phyloP scores from a whole-genome alignment of 2,797 vertebrate species.

The Melanogrammus aeglefinus region DNA sequence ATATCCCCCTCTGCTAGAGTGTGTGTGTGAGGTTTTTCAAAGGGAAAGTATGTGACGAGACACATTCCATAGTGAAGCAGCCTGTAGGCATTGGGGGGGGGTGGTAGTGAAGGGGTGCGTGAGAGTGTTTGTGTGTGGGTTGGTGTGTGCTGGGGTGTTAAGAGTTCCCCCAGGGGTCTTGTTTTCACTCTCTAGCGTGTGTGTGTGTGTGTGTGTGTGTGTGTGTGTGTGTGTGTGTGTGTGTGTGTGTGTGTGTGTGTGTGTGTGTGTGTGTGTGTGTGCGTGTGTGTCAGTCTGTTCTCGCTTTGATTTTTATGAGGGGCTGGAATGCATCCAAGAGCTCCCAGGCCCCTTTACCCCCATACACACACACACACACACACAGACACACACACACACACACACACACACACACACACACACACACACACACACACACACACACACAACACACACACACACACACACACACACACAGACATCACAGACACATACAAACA shows the following conservation, averaged over 20 bases:
- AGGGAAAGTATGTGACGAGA: constrained; percentile 50
- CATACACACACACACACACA: no score
- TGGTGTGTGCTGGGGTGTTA: constrained; percentile 39
- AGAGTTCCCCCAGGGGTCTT: constrained; percentile 38
- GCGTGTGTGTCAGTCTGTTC: background rate
- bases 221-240: background rate
- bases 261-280: background rate
- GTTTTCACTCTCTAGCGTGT: background rate
- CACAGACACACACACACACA: no score
- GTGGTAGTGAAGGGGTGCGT: constrained; percentile 27
- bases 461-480: no score
- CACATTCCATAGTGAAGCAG: constrained; percentile 49
- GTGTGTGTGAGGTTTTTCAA: constrained; percentile 20
- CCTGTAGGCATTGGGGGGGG: constrained; percentile 25
- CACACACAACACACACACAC: no score
- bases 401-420: no score
- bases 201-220: constrained; percentile 9
- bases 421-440: no score
- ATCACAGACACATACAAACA: no score
- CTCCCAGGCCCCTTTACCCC: constrained; percentile 15
- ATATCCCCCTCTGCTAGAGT: constrained; percentile 24
- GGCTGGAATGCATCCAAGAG: constrained; percentile 44
- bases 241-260: background rate
- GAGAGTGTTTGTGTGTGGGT: constrained; percentile 36
- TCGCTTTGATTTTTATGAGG: background rate